Percentiles rank a stretch among this genome's conserved stretches.
These are phyloP conservation scores for Camelus dromedarius DNA, from an alignment of 2,113 vertebrate genomes.

Conservation along the genomic window DNA sequence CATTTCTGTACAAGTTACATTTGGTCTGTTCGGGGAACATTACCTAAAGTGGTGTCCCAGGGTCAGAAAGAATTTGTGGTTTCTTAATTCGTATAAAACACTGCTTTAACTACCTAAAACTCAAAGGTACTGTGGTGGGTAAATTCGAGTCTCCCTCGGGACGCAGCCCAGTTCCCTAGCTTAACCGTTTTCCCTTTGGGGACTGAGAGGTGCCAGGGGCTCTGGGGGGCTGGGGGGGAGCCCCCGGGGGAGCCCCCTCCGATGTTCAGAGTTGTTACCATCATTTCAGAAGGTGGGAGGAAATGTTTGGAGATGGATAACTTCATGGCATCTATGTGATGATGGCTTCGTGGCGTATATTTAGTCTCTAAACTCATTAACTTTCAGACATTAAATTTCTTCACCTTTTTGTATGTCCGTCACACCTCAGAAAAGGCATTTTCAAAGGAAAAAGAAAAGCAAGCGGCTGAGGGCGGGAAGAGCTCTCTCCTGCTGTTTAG, in stretches of 20 bases:
- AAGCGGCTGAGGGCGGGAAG: background rate
- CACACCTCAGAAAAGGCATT: background rate
- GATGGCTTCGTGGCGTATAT: background rate
- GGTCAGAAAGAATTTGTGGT: background rate
- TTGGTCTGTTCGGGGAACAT: background rate
- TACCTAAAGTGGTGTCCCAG: background rate
- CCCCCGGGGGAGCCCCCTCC: background rate
- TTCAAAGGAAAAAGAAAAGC: background rate
- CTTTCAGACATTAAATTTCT: background rate
- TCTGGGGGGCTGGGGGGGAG: background rate
- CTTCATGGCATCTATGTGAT: background rate
- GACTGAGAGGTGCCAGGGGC: background rate
- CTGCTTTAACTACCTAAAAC: background rate
- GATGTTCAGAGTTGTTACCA: background rate
- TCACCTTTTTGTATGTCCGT: background rate
- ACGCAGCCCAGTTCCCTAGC: background rate
- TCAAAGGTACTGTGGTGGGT: fast-evolving
- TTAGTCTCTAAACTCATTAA: background rate
- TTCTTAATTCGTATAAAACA: background rate
- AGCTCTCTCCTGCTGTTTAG: background rate
- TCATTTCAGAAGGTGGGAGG: too few species aligned
- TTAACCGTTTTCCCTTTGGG: background rate
- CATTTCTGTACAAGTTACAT: background rate
- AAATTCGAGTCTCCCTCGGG: background rate
- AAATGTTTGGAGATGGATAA: background rate